phyloP scores from a whole-genome alignment of 1,140 invertebrate genomes.

The Papilio xuthus region DNA sequence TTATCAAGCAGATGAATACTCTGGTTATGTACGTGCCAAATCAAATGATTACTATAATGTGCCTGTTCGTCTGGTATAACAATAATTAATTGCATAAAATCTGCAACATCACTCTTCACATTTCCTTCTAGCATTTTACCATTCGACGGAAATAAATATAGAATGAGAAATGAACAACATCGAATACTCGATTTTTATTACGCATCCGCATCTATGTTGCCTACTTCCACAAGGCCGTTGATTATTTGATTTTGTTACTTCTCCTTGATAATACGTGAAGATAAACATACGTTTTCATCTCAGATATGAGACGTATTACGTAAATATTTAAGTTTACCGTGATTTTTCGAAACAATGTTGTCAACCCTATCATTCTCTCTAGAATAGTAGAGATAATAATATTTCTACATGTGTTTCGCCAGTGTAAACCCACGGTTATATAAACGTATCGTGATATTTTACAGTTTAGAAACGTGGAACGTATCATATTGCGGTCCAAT shows the following conservation, averaged over 20 bases:
- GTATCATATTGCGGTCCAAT: not conserved
- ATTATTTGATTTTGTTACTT: constrained; percentile 1
- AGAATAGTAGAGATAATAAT: not conserved
- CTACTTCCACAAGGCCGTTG: not conserved
- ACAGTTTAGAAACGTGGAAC: not conserved
- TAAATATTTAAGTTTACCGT: not conserved
- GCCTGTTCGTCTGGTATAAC: no score
- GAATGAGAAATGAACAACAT: not conserved
- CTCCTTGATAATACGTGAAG: constrained; percentile 1
- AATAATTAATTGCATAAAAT: no score
- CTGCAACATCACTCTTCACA: not conserved
- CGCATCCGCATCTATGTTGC: not conserved
- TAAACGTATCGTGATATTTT: not conserved
- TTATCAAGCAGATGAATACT: no score
- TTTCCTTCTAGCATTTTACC: not conserved
- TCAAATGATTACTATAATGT: no score
- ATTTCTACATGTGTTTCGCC: not conserved
- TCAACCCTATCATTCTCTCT: not conserved
- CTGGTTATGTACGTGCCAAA: no score
- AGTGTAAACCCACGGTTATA: not conserved
- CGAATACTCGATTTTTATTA: not conserved
- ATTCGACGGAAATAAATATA: not conserved
- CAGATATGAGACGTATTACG: not conserved
- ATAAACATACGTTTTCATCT: constrained; percentile 19
- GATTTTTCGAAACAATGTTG: not conserved